Evolutionary conservation across 2,888 invertebrate species (phyloP).

Genomic region (Watsonalla binaria): DNA sequence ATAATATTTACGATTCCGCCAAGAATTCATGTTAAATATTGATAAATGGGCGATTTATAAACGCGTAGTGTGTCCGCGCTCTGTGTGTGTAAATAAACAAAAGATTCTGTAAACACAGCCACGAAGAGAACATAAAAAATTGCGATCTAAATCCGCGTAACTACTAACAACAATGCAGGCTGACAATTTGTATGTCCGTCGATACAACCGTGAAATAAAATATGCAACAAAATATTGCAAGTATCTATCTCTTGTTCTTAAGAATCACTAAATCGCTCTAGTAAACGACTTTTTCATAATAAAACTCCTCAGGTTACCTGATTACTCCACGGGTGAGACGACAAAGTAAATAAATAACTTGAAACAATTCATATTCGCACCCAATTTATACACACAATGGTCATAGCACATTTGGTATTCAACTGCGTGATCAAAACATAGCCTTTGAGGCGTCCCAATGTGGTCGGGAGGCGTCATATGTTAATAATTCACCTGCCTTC

Average conservation of each 20-base stretch:
- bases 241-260: slow-evolving; percentile 11
- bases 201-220: slow-evolving; percentile 23
- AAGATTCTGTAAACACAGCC: slow-evolving; percentile 64
- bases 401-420: slow-evolving; percentile 62
- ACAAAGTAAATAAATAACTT: slow-evolving; percentile 55
- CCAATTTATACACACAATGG: slow-evolving; percentile 66
- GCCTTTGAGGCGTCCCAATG: slow-evolving; percentile 48
- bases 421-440: slow-evolving; percentile 71
- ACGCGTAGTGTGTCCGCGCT: slow-evolving; percentile 40
- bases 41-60: slow-evolving; percentile 23
- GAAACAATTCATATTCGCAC: slow-evolving; percentile 58
- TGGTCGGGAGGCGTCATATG: slow-evolving; percentile 17
- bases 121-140: slow-evolving; percentile 60
- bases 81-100: slow-evolving; percentile 70
- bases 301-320: slow-evolving; percentile 40
- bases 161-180: slow-evolving; percentile 15
- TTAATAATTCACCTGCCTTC: slow-evolving; percentile 38
- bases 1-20: not conserved
- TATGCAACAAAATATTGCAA: slow-evolving; percentile 23
- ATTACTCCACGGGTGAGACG: slow-evolving; percentile 39
- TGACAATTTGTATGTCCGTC: slow-evolving; percentile 26
- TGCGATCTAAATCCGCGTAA: slow-evolving; percentile 44
- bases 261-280: slow-evolving; percentile 14
- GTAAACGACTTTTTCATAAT: slow-evolving; percentile 7
- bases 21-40: not conserved